Evolutionary conservation across 2,888 invertebrate genomes (phyloP), one percentile per base, ranked within the genome.

Genomic region (Stenolophus ochropezus): DNA sequence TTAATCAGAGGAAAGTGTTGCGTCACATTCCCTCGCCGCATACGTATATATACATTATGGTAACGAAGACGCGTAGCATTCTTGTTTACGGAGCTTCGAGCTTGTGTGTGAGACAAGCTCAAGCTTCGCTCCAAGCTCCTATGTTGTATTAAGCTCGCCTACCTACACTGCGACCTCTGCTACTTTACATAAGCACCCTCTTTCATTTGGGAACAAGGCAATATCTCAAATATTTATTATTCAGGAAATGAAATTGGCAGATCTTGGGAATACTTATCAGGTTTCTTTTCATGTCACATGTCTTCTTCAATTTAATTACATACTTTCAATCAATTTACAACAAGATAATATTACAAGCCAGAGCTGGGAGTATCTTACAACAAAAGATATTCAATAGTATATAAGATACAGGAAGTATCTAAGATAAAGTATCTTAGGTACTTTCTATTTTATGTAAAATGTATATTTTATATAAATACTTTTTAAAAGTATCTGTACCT

Each of bases 131-230:
- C n/a, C n/a, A n/a, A n/a, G n/a, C n/a, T n/a, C n/a, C n/a, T n/a
- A 77, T 77, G 77, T 77, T 77, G 23, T 61, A 77, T 58, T 77
- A 77, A 77, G 61, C 61, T 77, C 77, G 77, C 77, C 56, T 56
- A 18, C 56, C 51, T 53, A 53, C 51, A 18, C 6, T 20, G 18
- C 69, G 69, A 27, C 69, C 27, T 33, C 33, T 69, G 20, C 56
- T 56, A 20, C 56, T 56, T 56, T 56, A 56, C 56, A 56, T 56
- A 56, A 56, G 56, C 56, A 20, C 56, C 56, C 56, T 56, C 56
- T 56, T 56, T 56, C 56, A 56, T 56, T 56, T 56, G 56, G 56
- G 56, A 56, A 56, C 56, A 56, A 56, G 56, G 56, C 56, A 56
- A 56, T 56, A 56, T 56, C 56, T 56, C 20, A 56, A 56, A 56